Evolutionary conservation across 2,888 invertebrate species (phyloP), one percentile per base, ranked within the genome.

Genomic region (Auanema freiburgensis): DNA sequence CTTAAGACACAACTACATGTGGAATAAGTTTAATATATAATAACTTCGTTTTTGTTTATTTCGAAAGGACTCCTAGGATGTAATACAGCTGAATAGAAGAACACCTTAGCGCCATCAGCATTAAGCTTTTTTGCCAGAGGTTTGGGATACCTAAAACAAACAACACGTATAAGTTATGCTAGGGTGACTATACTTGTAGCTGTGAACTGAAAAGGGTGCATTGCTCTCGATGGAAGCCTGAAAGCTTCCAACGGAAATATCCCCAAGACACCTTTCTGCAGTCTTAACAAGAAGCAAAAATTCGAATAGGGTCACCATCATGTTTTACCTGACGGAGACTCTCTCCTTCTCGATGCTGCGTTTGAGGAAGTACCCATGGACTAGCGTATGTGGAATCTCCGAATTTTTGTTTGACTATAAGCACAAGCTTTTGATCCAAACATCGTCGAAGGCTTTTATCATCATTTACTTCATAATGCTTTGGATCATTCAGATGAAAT

Each of bases 351-450:
- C 59, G 23, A 58, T 79, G 64, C 53, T 68, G 67, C 46, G 74
- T 62, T 62, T 78, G 77, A 1, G 81, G 81, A 3, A 81, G 57
- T 55, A 78, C 77, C 81, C 81, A 81, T 8, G 79, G 79, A 12
- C 76, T 73, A 11, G 59, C 8, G 51, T 77, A 66, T 2, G 33
- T 49, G 40, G 57, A 43, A 12, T 66, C 59, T 14, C 66, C 69
- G 44, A 70, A 63, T 49, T 59, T 65, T 54, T 81, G 81, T 59
- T 75, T 73, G 18, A 80, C 80, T 24, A 81, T 59, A 11, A 81
- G 67, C 49, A 79, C 67, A 11, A 81, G 44, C 53, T 79, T 74
- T 21, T 74, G 53, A 55, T 81, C 76, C 24, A 75, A 54, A 18
- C 57, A 58, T 16, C 77, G 67, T 43, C 63, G 44, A 8, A 78